A percentile compares a stretch with the other conserved stretches of the same genome.
Conservation (phyloP, 2,113 vertebrate genomes). For the Monarcha castaneiventris region DNA sequence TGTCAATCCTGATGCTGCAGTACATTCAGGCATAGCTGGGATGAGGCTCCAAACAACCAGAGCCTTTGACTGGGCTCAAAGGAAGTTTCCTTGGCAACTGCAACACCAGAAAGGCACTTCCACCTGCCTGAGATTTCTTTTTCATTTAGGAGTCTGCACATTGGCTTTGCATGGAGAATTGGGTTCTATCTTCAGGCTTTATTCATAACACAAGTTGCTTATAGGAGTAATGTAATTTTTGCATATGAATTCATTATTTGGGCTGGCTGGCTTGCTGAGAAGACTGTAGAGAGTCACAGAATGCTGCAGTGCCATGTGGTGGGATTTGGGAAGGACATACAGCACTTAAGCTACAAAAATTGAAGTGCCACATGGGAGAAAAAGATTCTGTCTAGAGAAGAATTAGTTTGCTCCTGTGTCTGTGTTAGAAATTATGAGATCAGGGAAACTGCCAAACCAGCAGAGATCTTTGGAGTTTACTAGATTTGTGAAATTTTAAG, state of each 20-base stretch:
- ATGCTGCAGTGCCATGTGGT: neutral
- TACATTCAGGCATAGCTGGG: constrained; percentile 21
- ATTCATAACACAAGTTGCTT: constrained; percentile 4
- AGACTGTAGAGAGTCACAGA: neutral
- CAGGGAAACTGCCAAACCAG: neutral
- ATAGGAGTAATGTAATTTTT: constrained; percentile 17
- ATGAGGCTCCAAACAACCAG: constrained; percentile 37
- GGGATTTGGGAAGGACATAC: neutral
- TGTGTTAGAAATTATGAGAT: neutral
- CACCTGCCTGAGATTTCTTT: constrained; percentile 51
- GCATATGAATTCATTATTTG: neutral
- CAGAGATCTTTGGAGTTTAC: neutral
- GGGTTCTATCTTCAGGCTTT: constrained; percentile 24
- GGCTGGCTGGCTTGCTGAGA: neutral
- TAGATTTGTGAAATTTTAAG: neutral
- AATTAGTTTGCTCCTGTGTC: neutral
- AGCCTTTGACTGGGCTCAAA: constrained; percentile 62
- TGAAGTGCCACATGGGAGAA: neutral
- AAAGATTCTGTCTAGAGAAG: neutral
- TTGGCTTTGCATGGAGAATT: constrained; percentile 22
- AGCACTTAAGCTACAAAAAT: neutral
- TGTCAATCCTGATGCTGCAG: neutral
- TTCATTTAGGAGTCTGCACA: constrained; percentile 48
- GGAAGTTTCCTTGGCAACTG: constrained; percentile 69
- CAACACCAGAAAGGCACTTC: constrained; percentile 15